Conservation (phyloP, 1,140 invertebrate genomes). For the Bombyx mandarina region DNA sequence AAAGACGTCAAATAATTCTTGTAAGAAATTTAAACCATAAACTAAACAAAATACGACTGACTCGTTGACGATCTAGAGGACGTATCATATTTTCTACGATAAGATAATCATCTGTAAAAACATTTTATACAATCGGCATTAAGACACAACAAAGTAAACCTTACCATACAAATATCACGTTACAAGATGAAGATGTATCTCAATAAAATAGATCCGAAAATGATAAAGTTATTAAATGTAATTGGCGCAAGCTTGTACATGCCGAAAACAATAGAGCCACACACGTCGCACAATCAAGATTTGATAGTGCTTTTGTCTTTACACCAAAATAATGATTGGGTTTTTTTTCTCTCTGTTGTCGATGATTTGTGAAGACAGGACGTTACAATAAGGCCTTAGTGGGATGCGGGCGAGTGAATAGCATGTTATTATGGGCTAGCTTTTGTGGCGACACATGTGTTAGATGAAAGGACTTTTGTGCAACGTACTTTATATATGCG, state of each 20-base stretch:
- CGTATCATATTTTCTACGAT: conserved; percentile 6
- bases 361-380: conserved; percentile 55
- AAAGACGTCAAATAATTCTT: no score
- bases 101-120: no score
- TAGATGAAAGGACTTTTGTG: conserved; percentile 6
- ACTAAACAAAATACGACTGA: conserved; percentile 4
- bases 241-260: conserved; percentile 32
- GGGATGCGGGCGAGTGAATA: conserved; percentile 49
- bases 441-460: conserved; percentile 26
- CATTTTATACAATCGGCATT: no score
- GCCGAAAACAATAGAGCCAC: conserved; percentile 34
- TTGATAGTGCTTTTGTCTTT: conserved; percentile 40
- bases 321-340: conserved; percentile 29
- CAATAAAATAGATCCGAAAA: conserved; percentile 16
- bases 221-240: conserved; percentile 37
- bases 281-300: conserved; percentile 39
- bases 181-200: conserved; percentile 10
- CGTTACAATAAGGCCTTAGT: conserved; percentile 35
- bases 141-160: background rate
- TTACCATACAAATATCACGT: conserved; percentile 10
- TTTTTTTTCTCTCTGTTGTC: conserved; percentile 24
- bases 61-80: background rate
- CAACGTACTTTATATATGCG: background rate
- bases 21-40: background rate
- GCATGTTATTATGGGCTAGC: conserved; percentile 31